Conservation (phyloP, 2,797 vertebrate species). For the Dermochelys coriacea region DNA sequence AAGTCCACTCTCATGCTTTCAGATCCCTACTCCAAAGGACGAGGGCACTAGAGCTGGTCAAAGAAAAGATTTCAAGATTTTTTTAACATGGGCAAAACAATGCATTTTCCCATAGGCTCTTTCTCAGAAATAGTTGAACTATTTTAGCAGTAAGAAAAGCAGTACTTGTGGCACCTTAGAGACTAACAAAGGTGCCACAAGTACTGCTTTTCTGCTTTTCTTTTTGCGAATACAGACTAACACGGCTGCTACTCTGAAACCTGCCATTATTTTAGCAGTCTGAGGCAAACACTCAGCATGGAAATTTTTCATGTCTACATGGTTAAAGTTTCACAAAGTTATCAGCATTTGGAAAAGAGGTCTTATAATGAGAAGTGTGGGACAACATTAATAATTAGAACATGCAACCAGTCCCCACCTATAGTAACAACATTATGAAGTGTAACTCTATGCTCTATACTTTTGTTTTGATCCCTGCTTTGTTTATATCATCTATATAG, state of each 20-base stretch:
- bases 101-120: not conserved
- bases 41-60: not conserved
- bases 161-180: too few relatives aligned
- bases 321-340: not conserved
- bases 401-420: not conserved
- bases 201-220: too few relatives aligned
- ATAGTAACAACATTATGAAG: not conserved
- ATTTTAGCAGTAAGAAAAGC: not conserved
- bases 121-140: not conserved
- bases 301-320: not conserved
- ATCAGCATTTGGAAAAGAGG: not conserved
- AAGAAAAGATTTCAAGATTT: not conserved
- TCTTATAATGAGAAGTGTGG: not conserved
- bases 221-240: too few relatives aligned
- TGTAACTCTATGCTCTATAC: not conserved
- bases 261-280: not conserved
- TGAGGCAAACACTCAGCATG: not conserved
- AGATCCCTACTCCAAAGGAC: not conserved
- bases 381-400: not conserved
- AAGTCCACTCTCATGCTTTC: not conserved
- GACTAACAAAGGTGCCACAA: too few relatives aligned
- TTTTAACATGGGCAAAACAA: not conserved
- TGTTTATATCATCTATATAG: not conserved
- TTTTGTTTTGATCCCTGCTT: not conserved
- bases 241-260: too few relatives aligned